phyloP scores from a whole-genome alignment of 1,140 invertebrate species.

The Drosophila varians region DNA sequence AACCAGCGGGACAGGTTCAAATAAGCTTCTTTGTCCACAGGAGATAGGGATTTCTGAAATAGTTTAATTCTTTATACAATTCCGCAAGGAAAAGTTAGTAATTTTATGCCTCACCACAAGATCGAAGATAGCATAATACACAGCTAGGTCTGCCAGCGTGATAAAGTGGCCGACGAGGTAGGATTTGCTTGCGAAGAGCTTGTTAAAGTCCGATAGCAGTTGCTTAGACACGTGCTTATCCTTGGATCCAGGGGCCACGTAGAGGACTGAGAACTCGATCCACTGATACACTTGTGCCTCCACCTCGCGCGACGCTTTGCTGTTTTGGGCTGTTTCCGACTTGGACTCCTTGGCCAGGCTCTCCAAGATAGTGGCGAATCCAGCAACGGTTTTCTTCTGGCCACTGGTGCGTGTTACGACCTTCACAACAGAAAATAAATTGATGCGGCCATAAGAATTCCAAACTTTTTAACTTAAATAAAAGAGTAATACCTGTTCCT shows the following conservation, averaged over 20 bases:
- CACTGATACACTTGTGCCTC: constrained; percentile 84
- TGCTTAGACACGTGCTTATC: constrained; percentile 70
- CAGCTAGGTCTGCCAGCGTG: constrained; percentile 86
- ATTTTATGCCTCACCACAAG: constrained; percentile 84
- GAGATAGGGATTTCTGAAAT: constrained; percentile 84
- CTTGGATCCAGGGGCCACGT: constrained; percentile 84
- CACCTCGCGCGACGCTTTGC: constrained; percentile 53
- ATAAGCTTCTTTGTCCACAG: constrained; percentile 86
- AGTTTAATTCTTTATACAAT: not conserved
- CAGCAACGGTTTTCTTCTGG: constrained; percentile 79
- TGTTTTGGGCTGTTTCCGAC: constrained; percentile 72
- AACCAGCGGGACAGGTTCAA: constrained; percentile 88
- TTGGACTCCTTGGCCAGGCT: constrained; percentile 83
- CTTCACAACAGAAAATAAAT: constrained; percentile 64
- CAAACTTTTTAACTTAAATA: not conserved
- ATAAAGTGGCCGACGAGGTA: constrained; percentile 86
- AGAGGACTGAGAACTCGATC: constrained; percentile 85
- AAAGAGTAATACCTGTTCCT: constrained; percentile 59
- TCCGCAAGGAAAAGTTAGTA: not conserved
- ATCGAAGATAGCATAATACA: constrained; percentile 86
- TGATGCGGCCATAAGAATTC: constrained; percentile 10
- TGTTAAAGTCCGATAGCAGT: constrained; percentile 85
- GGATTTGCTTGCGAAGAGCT: constrained; percentile 84
- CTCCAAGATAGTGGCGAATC: constrained; percentile 85
- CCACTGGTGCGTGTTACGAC: constrained; percentile 68